phyloP scores from a whole-genome alignment of 2,113 vertebrate genomes.

The Ceyx melanurus region DNA sequence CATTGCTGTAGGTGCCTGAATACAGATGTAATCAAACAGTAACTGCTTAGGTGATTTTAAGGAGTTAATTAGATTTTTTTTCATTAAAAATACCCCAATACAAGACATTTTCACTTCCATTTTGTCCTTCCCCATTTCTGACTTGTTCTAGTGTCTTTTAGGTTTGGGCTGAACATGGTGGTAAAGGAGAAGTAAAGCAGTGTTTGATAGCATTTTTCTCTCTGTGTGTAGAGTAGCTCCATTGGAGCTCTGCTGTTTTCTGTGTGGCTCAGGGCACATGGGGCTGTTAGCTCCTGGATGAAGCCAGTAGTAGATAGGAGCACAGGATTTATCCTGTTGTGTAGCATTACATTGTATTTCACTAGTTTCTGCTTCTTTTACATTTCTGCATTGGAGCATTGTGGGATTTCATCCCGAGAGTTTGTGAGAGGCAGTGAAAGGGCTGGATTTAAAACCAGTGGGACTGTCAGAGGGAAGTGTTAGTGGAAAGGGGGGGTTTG shows the following conservation, averaged over 20 bases:
- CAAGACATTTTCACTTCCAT: background rate
- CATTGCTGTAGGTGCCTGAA: background rate
- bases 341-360: background rate
- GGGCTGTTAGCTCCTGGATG: background rate
- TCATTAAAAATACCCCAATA: background rate
- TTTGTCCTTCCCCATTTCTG: background rate
- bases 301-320: background rate
- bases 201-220: background rate
- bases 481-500: background rate
- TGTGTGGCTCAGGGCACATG: background rate
- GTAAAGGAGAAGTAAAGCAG: background rate
- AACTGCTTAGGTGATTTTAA: background rate
- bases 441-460: background rate
- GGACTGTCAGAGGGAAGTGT: background rate
- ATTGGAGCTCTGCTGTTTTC: slow-evolving; percentile 18
- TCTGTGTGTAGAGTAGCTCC: background rate
- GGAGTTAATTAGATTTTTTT: background rate
- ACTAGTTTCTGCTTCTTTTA: background rate
- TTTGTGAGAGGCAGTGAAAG: background rate
- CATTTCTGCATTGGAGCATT: background rate
- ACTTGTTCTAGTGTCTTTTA: background rate
- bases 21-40: background rate
- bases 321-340: background rate
- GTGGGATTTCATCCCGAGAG: background rate
- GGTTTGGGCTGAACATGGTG: background rate